Evolutionary conservation across 2,888 invertebrate species (phyloP), one percentile per base, ranked within the genome.

Genomic region (Meta bourneti): DNA sequence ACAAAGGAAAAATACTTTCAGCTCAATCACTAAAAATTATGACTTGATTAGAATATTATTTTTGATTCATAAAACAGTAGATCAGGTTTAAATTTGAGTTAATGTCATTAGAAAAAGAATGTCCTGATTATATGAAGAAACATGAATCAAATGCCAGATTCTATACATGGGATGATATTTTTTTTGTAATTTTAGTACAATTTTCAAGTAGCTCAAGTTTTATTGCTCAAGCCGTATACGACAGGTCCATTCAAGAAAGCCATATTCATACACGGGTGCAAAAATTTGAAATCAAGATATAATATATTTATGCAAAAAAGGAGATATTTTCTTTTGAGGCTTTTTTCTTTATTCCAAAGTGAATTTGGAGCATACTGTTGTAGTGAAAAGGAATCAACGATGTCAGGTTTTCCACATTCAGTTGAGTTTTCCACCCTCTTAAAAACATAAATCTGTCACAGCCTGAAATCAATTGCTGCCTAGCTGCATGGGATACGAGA

Each of bases 371-470:
- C 61, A 61, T 13, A 61, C 61, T 6, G 0, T 16, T 16, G 61
- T 16, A 9, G 61, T 9, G 61, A 61, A 61, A 61, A 61, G 61
- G 11, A 61, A 16, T 11, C 13, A 61, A 11, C 16, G 13, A 16
- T 16, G 61, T 61, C 61, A 11, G 61, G 8, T 8, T 61, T 61
- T 61, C 61, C 61, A 61, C 61, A 16, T 61, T 16, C 13, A 61
- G 49, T 49, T 19, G 34, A 19, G 34, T 20, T 81, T 81, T 81
- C 81, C 70, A 81, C 69, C 70, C 70, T 81, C 70, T 71, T 69
- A 86, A 86, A 70, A 51, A 52, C 54, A 72, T 87, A 87, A 87
- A 87, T 87, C 79, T 80, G 52, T 79, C 87, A 79, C 70, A 79
- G 52, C 70, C 20, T n/a, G 70, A 54, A 80, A 80, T 87, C 54